phyloP scores from a whole-genome alignment of 2,113 vertebrate species.

The Tympanuchus pallidicinctus region DNA sequence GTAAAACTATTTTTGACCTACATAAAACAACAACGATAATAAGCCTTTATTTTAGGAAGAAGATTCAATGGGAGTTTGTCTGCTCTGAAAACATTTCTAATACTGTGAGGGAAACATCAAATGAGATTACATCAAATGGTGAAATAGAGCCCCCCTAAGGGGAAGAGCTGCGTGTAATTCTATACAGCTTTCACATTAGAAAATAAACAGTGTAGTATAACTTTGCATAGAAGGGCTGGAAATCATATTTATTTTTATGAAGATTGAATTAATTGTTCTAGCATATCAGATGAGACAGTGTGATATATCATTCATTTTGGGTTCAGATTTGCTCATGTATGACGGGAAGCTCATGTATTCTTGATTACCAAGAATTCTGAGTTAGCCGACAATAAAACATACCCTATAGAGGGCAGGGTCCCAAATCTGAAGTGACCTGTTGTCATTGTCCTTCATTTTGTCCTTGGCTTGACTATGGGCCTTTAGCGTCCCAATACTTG shows the following conservation, averaged over 20 bases:
- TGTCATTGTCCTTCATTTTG: background rate
- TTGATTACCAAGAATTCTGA: background rate
- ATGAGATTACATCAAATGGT: constrained; percentile 48
- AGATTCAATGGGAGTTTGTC: constrained; percentile 29
- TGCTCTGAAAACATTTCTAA: constrained; percentile 41
- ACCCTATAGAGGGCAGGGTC: accelerated
- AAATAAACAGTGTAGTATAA: background rate
- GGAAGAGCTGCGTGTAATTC: background rate
- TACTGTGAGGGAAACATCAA: constrained; percentile 12
- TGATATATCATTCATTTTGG: background rate
- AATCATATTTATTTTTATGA: background rate
- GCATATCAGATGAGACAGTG: background rate
- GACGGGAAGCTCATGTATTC: background rate
- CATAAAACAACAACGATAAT: constrained; percentile 16
- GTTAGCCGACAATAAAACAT: background rate
- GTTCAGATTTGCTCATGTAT: background rate
- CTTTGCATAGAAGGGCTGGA: background rate
- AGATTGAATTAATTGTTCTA: background rate
- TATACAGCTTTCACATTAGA: background rate
- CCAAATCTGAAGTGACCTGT: background rate
- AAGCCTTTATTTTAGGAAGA: constrained; percentile 32
- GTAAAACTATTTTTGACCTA: constrained; percentile 48
- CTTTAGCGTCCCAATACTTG: background rate
- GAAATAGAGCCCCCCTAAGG: background rate
- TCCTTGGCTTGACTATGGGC: background rate